A percentile compares a stretch with the other conserved stretches of the same genome.
Conservation (phyloP, 2,797 vertebrate genomes). For the Eremophila alpestris region DNA sequence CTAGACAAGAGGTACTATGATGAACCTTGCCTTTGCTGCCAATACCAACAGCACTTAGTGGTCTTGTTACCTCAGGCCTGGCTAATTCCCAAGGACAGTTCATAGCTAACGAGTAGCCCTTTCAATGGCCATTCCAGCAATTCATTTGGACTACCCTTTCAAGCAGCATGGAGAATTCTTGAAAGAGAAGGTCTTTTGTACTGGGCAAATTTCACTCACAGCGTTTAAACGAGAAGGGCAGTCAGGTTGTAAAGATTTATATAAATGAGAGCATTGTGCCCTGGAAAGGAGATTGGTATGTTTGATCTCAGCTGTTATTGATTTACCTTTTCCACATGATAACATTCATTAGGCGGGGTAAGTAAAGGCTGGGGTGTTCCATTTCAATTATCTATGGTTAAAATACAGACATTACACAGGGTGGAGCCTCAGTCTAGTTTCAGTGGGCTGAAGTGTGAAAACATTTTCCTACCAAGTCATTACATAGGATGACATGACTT, state of each 20-base stretch:
- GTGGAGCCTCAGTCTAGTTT: slow-evolving; percentile 59
- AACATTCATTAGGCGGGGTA: slow-evolving; percentile 73
- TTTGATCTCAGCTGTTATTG: slow-evolving; percentile 75
- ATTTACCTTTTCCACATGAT: slow-evolving; percentile 75
- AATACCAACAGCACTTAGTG: slow-evolving; percentile 63
- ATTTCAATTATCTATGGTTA: slow-evolving; percentile 67
- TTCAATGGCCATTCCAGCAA: slow-evolving; percentile 59
- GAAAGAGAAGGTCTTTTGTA: slow-evolving; percentile 59
- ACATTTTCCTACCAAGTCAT: slow-evolving; percentile 47
- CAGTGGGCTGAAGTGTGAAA: slow-evolving; percentile 48
- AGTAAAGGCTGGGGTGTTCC: slow-evolving; percentile 62
- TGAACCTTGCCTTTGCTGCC: slow-evolving; percentile 59
- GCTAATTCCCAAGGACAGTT: slow-evolving; percentile 62
- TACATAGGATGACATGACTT: slow-evolving; percentile 27
- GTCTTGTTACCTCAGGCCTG: slow-evolving; percentile 58
- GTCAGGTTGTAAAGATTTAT: slow-evolving; percentile 70
- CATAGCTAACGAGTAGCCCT: slow-evolving; percentile 57
- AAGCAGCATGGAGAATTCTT: slow-evolving; percentile 37
- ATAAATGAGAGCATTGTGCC: slow-evolving; percentile 73
- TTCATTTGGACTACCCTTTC: slow-evolving; percentile 46
- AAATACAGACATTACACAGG: slow-evolving; percentile 48
- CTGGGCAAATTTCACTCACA: neutral
- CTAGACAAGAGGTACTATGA: slow-evolving; percentile 69
- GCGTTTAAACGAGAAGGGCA: slow-evolving; percentile 30
- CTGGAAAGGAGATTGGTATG: slow-evolving; percentile 68